phyloP scores from a whole-genome alignment of 1,140 invertebrate genomes.

The Bombus turneri region DNA sequence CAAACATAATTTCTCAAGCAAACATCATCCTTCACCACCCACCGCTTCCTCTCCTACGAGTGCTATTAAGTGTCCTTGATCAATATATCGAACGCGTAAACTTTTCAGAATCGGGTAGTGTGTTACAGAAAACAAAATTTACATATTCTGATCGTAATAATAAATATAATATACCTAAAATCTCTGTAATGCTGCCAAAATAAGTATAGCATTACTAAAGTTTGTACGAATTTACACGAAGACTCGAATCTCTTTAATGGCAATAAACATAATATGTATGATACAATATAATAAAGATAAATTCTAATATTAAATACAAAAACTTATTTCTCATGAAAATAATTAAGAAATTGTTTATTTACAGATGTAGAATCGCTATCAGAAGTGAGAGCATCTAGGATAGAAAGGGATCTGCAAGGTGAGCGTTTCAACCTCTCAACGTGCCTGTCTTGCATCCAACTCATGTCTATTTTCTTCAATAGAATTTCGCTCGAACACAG shows the following conservation, averaged over 20 bases:
- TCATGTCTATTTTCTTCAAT: slow-evolving; percentile 1
- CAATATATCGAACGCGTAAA: neutral
- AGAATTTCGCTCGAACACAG: slow-evolving; percentile 34
- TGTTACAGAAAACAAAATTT: too few relatives aligned
- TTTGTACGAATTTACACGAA: neutral
- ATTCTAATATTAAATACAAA: too few relatives aligned
- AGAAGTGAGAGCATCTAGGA: slow-evolving; percentile 59
- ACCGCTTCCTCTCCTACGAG: slow-evolving; percentile 42
- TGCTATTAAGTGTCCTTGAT: slow-evolving; percentile 22
- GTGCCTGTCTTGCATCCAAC: slow-evolving; percentile 46
- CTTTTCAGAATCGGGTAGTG: neutral
- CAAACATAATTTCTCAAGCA: slow-evolving; percentile 32
- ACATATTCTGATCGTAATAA: neutral
- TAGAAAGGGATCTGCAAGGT: slow-evolving; percentile 70
- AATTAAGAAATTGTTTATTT: slow-evolving; percentile 43
- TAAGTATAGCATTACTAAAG: too few relatives aligned
- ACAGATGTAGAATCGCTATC: slow-evolving; percentile 55
- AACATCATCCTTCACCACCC: slow-evolving; percentile 56
- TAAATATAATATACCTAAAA: neutral
- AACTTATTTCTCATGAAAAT: neutral
- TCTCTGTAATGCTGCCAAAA: neutral
- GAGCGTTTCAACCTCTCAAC: slow-evolving; percentile 2
- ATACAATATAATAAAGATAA: neutral
- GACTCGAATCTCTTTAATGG: neutral
- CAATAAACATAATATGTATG: neutral